Evolutionary conservation across 2,888 invertebrate species (phyloP), one percentile per base, ranked within the genome.

Genomic region (Kryphioiulus occultus): DNA sequence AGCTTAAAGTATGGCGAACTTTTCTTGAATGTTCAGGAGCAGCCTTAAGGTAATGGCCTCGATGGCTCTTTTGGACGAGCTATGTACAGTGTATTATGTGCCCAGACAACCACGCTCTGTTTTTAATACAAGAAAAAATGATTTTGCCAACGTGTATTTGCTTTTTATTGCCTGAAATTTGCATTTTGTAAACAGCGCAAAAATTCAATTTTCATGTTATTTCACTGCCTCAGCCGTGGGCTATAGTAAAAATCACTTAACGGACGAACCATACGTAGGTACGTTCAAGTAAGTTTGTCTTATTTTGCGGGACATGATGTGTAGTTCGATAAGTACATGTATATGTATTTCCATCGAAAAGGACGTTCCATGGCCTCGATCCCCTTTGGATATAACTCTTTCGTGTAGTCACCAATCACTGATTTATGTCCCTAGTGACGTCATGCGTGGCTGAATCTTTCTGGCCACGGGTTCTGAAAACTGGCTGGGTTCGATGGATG

Each of bases 161-260:
- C 30, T 78, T 78, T 30, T 78, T 78, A 78, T 78, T 78, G 78
- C 78, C n/a, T 53, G 2, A 30, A 78, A 78, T 15, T 30, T 30
- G 17, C 26, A 30, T 78, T 78, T 78, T 30, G 78, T 78, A 78
- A 78, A 78, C 78, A 78, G 12, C 30, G 78, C 12, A 78, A 17
- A 78, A 78, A 78, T 78, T 78, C 78, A 78, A 78, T 78, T 78
- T 78, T 22, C 78, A 78, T 78, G 78, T 78, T 78, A 78, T 78
- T 78, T 78, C 78, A 15, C 30, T 30, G 78, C 30, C 78, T 30
- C 78, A 30, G 30, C 78, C 30, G 26, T 17, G 15, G 78, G 78
- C 78, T 78, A 30, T 30, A 30, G 26, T 30, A 30, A 15, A 30
- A 30, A 30, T 78, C 17, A 30, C 30, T 30, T 30, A 78, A 30